Base-by-base conservation (phyloP, 2,113 vertebrate species). In the Xenotilapia flavipinnis region DNA sequence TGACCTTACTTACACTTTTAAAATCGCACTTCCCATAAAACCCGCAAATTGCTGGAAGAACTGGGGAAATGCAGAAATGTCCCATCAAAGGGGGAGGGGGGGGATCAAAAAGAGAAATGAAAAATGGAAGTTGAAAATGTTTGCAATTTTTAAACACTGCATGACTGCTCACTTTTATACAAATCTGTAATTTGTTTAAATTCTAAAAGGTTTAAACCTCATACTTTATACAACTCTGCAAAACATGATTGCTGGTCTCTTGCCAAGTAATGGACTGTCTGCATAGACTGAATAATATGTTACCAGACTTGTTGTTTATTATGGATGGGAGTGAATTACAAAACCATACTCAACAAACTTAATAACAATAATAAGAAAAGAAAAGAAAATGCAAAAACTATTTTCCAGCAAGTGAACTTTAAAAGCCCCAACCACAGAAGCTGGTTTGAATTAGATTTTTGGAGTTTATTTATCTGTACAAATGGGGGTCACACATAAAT, bases 1-100 rank as follows among this genome's bases (percentile, higher is more conserved):
- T 82, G 87, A 87, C 55, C 77, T 77, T 55, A 60, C 89, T 92
- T 94, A 79, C 80, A 88, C 86, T 95, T 94, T 95, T 84, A 89
- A 88, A 83, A 89, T 90, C 82, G 60, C 80, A 80, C 87, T 90
- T 87, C 86, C 80, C 65, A 19, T 85, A 86, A 92, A 92, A 87
- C 7, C 82, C 2, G 9, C 81, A 80, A 83, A 86, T 79, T 33
- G 77, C 42, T 58, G 79, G 70, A 11, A 73, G 55, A 86, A 42
- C 58, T 53, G 33, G n/a, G 11, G 10, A 75, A 86, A 42, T 26
- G n/a, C 38, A 65, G 81, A 79, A 77, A 86, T 49, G 77, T 33
- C 3, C 56, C 62, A 86, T 86, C 36, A 79, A 86, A 83, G 60
- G 58, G 58, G 31, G 15, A 6, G 9, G 60, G 26, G 55, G 70